Evolutionary conservation across 1,140 invertebrate genomes (phyloP), one percentile per base, ranked within the genome.

Genomic region (Drosophila micromelanica): DNA sequence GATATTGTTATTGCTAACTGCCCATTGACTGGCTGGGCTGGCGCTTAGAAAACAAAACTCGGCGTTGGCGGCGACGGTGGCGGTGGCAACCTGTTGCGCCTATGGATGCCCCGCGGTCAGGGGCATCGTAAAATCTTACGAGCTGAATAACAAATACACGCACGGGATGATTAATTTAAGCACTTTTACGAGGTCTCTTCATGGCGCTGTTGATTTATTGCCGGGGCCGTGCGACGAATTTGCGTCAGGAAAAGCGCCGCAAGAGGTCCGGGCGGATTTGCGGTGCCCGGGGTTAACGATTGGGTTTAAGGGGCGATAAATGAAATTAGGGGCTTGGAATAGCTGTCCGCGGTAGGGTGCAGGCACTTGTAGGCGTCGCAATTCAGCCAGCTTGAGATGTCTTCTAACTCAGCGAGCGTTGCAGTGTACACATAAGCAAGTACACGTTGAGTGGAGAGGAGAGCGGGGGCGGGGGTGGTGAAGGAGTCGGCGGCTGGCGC

Each of bases 81-180:
- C 76, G 72, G 67, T 73, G 78, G 71, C 75, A 86, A 81, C 82
- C 78, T 85, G 76, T 80, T 86, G 68, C 80, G 77, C 61, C 55
- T 73, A 51, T 40, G 57, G 48, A 68, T 76, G 51, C 73, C 78
- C 69, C 80, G 62, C 49, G 23, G 76, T 61, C 60, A 45, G 71
- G 65, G 68, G 51, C 62, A 81, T 85, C 90, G 78, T 91, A 90
- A 91, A 90, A 67, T 56, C 52, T 67, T 76, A 73, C 75, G 64
- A 86, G 71, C 73, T 77, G 79, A 82, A 72, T 77, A 89, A 91
- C 78, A 90, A 80, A 86, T 80, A 82, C 75, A 82, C 78, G 76
- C 71, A 91, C 74, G 77, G 77, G 65, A 91, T 91, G 90, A 91
- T 91, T 91, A 91, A 91, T 91, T 91, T 91, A 91, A 91, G 86